Conservation (phyloP, 2,113 vertebrate genomes). For the Scalopus aquaticus region DNA sequence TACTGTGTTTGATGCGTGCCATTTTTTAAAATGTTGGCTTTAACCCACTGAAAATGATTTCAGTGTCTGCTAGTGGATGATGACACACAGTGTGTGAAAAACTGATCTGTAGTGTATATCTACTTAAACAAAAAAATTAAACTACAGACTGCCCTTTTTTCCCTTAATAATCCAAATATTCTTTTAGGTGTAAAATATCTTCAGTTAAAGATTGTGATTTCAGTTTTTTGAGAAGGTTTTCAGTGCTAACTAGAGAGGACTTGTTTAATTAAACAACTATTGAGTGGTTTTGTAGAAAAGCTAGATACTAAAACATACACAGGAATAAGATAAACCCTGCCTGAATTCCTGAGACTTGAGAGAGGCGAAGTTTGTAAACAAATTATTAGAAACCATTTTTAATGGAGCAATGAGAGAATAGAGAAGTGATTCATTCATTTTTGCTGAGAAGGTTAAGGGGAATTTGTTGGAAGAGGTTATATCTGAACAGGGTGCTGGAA, state of each 20-base stretch:
- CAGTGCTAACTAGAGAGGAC: not conserved
- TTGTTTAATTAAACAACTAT: constrained; percentile 7
- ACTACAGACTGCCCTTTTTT: not conserved
- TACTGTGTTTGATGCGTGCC: not conserved
- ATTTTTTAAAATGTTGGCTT: not conserved
- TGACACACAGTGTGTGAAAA: not conserved
- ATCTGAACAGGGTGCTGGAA: constrained; percentile 14
- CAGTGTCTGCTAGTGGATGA: not conserved
- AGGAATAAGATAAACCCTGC: not conserved
- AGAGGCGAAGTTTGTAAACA: constrained; percentile 3
- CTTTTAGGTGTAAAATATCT: not conserved
- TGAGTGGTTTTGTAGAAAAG: not conserved
- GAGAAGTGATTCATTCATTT: not conserved
- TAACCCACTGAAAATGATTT: not conserved
- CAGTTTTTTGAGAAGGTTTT: not conserved
- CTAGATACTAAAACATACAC: not conserved
- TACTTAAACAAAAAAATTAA: not conserved
- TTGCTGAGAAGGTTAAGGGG: not conserved
- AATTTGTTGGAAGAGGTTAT: not conserved
- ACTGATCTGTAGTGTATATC: not conserved
- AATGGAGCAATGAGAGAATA: not conserved
- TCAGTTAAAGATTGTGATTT: not conserved
- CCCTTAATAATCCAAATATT: not conserved
- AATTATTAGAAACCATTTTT: not conserved
- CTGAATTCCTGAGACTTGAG: not conserved